These are phyloP conservation scores for Phyto melanocephala DNA, from an alignment of 2,888 invertebrate species.

Conservation along the genomic window DNA sequence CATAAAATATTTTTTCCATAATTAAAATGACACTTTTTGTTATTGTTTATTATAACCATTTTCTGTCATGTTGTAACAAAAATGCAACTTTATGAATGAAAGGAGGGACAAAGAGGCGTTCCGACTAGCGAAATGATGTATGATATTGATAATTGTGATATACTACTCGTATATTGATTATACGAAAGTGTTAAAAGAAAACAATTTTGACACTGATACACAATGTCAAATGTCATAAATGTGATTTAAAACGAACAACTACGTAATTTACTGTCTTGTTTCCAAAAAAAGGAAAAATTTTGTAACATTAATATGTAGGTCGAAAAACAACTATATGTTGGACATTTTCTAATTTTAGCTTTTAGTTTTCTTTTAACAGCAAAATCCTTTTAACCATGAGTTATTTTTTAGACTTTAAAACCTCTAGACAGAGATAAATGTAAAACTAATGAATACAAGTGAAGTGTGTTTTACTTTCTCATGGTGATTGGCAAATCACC, in stretches of 20 bases:
- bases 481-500: too few species aligned
- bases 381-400: too few species aligned
- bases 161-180: too few species aligned
- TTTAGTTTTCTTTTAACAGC: too few species aligned
- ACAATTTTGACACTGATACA: slow-evolving; percentile 18
- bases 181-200: too few species aligned
- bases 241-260: background rate
- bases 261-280: background rate
- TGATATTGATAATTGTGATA: background rate
- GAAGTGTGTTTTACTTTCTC: too few species aligned
- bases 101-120: background rate
- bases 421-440: too few species aligned
- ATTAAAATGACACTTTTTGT: slow-evolving; percentile 30
- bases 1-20: slow-evolving; percentile 29
- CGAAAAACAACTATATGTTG: too few species aligned
- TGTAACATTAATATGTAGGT: too few species aligned
- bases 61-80: background rate
- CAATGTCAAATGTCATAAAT: background rate
- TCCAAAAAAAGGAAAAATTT: background rate
- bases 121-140: background rate
- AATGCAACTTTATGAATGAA: background rate
- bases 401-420: too few species aligned
- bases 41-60: slow-evolving; percentile 17
- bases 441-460: too few species aligned
- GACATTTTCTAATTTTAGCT: too few species aligned